Percentiles rank a stretch among this genome's conserved stretches.
phyloP scores from a whole-genome alignment of 1,140 invertebrate genomes.

The Heliconius congener region DNA sequence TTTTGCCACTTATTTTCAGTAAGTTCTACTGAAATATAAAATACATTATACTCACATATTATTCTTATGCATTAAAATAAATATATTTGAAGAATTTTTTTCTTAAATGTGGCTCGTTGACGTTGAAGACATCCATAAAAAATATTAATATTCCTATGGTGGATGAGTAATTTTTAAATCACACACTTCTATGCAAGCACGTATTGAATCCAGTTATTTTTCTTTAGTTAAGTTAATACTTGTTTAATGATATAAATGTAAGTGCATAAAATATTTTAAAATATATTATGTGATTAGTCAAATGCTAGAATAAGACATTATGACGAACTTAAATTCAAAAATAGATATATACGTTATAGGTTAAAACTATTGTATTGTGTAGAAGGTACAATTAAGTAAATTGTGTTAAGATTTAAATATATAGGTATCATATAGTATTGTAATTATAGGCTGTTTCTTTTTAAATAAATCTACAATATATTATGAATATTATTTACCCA shows the following conservation, averaged over 20 bases:
- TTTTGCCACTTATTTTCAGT: too few relatives aligned
- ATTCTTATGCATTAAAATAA: too few relatives aligned
- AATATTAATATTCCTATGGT: background rate
- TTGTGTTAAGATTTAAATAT: conserved; percentile 27
- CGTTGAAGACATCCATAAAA: background rate
- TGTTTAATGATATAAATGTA: background rate
- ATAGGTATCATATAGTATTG: conserved; percentile 32
- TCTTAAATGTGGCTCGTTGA: background rate
- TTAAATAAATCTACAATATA: conserved; percentile 29
- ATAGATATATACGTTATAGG: conserved; percentile 3
- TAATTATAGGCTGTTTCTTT: conserved; percentile 33
- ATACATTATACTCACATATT: too few relatives aligned
- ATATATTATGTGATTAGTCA: conserved; percentile 21
- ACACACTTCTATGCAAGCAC: background rate
- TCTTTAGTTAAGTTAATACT: background rate
- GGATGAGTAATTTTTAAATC: too few relatives aligned
- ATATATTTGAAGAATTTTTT: background rate
- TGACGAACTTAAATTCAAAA: conserved; percentile 19
- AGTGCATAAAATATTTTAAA: background rate
- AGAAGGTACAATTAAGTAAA: conserved; percentile 2
- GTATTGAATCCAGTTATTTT: background rate
- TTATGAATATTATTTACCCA: conserved; percentile 2
- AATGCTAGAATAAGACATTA: conserved; percentile 25
- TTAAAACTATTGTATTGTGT: background rate
- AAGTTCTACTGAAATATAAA: too few relatives aligned